Evolutionary conservation across 2,888 invertebrate species (phyloP), one percentile per base, ranked within the genome.

Genomic region (Iselma pallidipennis): DNA sequence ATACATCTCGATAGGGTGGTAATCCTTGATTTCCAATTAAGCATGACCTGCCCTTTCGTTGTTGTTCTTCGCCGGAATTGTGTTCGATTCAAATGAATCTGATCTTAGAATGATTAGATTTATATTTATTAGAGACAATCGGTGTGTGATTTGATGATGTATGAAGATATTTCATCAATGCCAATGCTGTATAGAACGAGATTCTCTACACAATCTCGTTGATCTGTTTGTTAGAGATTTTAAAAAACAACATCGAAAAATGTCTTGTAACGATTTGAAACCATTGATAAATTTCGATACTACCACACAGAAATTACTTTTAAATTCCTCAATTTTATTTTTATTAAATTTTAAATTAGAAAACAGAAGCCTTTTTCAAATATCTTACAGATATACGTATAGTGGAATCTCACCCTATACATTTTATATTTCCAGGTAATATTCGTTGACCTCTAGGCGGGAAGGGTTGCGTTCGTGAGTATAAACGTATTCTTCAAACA

Each of bases 21-120:
- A 19, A 45, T 21, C 61, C 65, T 60, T 65, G 61, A 53, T 65
- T 66, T 68, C 70, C 67, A 70, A 70, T 70, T 70, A 70, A 68
- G 64, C 54, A 45, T 59, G 66, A 67, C 66, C 70, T 66, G 67
- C 70, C 70, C 67, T 54, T 70, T 70, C n/a, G n/a, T n/a, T 66
- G 70, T 63, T 70, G 70, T 51, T 68, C 57, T n/a, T 42, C 29
- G 63, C 51, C 57, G 57, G 66, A 61, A 58, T 65, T 55, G 57
- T 66, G 64, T 21, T 2, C 9, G 50, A 51, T 51, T 55, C 28
- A 26, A n/a, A n/a, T n/a, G n/a, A n/a, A 45, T 29, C 29, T 31
- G 53, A 33, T 53, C 33, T 12, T 53, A 29, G 53, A 48, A 49
- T n/a, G 45, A 45, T 45, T 45, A 45, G 45, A 45, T 45, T 45